Percentiles rank a stretch among this genome's conserved stretches.
These are phyloP conservation scores for Edolisoma coerulescens DNA, from an alignment of 2,113 vertebrate species.

Conservation along the genomic window DNA sequence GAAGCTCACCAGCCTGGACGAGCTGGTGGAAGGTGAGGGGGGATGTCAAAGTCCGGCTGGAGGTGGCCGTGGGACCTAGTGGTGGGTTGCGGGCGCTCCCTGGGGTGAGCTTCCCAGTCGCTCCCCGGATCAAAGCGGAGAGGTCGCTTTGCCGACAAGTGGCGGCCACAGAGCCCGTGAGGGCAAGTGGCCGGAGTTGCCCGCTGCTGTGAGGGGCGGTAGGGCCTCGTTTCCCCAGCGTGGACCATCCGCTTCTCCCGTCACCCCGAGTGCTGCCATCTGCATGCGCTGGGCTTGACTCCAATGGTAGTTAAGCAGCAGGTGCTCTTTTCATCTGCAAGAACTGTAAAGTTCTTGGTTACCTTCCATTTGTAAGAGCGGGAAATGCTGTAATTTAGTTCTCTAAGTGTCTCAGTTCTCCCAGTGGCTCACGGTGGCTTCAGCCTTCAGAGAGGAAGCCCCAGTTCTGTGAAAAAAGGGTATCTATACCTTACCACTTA, in stretches of 20 bases:
- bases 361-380: neutral
- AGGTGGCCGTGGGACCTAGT: accelerated
- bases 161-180: accelerated
- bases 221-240: neutral
- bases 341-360: neutral
- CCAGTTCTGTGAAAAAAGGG: neutral
- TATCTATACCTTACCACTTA: neutral
- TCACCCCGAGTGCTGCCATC: too few species aligned
- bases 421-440: neutral
- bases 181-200: accelerated
- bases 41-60: accelerated
- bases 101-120: neutral
- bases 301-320: neutral
- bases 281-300: accelerated
- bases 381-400: neutral
- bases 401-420: neutral
- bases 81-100: neutral
- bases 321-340: neutral
- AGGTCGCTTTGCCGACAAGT: neutral
- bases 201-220: accelerated
- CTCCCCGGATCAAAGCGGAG: accelerated
- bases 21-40: conserved; percentile 89
- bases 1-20: conserved; percentile 88
- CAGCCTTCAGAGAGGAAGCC: neutral
- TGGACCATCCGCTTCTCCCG: accelerated